Evolutionary conservation across 2,797 vertebrate genomes (phyloP).

Genomic region (Anolis apletophallus): DNA sequence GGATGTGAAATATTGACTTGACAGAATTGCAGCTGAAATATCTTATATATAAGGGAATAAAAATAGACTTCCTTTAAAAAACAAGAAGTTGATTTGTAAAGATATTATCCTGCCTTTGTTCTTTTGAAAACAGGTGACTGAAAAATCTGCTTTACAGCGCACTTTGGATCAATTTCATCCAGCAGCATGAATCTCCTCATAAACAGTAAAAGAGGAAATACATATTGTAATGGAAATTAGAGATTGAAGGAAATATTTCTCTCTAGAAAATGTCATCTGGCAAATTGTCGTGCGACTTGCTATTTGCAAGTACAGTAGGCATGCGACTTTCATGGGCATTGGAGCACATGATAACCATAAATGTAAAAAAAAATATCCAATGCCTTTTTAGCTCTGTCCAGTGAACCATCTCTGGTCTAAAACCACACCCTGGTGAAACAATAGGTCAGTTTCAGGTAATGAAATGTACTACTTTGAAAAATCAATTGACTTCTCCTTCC

Average conservation of each 20-base stretch:
- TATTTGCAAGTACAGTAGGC: not conserved
- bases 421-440: not conserved
- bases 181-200: slow-evolving; percentile 10
- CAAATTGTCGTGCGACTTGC: not conserved
- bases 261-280: not conserved
- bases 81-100: slow-evolving; percentile 1
- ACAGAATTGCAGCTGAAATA: slow-evolving; percentile 37
- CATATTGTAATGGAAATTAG: slow-evolving; percentile 15
- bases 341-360: no score
- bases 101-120: not conserved
- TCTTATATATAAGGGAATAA: slow-evolving; percentile 36
- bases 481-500: not conserved
- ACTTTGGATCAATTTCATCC: not conserved
- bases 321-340: no score
- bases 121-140: slow-evolving; percentile 42
- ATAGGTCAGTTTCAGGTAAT: not conserved
- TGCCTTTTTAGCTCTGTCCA: no score
- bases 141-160: slow-evolving; percentile 36
- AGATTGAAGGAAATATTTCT: not conserved
- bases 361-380: no score
- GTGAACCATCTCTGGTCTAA: slow-evolving; percentile 12
- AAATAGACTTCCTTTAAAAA: not conserved
- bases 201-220: not conserved
- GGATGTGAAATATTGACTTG: slow-evolving; percentile 50
- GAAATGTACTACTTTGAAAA: not conserved